Conservation (phyloP, 2,888 invertebrate species). For the Stratiomys singularior region DNA sequence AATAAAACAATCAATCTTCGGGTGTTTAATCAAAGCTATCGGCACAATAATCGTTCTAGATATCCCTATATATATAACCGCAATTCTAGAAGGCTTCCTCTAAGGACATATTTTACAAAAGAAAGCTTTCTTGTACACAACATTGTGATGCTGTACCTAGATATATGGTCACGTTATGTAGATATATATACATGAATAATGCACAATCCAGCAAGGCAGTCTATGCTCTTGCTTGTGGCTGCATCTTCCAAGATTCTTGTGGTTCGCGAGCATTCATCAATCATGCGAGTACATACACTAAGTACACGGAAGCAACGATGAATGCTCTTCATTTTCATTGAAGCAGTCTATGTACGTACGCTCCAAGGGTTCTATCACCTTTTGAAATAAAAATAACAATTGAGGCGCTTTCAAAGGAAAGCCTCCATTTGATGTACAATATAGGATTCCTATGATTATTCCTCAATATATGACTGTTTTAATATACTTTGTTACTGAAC, state of each 20-base stretch:
- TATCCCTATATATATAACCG: too few species aligned
- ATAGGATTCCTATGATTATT: too few species aligned
- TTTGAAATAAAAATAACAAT: constrained; percentile 9
- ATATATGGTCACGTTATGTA: too few species aligned
- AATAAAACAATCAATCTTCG: constrained; percentile 12
- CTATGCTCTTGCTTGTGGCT: too few species aligned
- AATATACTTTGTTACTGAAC: background rate
- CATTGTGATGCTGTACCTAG: too few species aligned
- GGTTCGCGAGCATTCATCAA: background rate
- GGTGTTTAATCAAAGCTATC: constrained; percentile 1
- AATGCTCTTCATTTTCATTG: constrained; percentile 14
- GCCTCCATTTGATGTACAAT: background rate
- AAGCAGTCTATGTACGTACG: background rate
- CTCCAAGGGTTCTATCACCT: background rate
- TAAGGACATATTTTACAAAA: too few species aligned
- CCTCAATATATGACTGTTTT: too few species aligned
- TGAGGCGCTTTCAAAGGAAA: background rate
- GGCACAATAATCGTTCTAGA: background rate
- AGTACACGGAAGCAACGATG: background rate
- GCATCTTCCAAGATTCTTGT: too few species aligned
- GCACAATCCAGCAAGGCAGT: background rate
- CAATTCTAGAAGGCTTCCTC: background rate
- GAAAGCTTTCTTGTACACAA: background rate
- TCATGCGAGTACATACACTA: background rate
- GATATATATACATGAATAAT: background rate